Conservation (phyloP, 2,888 invertebrate species). For the Thymelicus acteon region DNA sequence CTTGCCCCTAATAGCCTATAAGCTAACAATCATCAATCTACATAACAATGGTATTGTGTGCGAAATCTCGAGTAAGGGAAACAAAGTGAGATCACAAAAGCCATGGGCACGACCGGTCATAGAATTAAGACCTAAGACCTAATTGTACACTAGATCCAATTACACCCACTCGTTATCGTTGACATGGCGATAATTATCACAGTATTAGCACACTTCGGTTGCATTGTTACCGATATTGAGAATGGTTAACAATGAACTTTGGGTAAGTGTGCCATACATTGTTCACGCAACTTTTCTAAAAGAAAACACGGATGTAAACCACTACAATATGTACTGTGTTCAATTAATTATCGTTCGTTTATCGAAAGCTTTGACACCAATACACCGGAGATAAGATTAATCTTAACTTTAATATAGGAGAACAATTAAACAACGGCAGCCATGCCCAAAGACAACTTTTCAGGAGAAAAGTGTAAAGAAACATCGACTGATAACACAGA, state of each 20-base stretch:
- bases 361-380: neutral
- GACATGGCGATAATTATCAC: conserved; percentile 33
- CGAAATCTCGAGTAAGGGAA: conserved; percentile 29
- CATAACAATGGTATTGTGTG: conserved; percentile 31
- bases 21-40: conserved; percentile 28
- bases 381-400: neutral
- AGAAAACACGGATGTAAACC: conserved; percentile 23
- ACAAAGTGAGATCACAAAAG: conserved; percentile 35
- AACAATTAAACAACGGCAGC: no score
- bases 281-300: conserved; percentile 26
- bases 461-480: no score
- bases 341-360: neutral
- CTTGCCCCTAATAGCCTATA: conserved; percentile 34
- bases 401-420: no score
- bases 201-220: conserved; percentile 26
- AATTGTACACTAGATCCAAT: conserved; percentile 40
- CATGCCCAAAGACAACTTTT: no score
- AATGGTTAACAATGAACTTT: conserved; percentile 31
- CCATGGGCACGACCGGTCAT: conserved; percentile 35
- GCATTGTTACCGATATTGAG: conserved; percentile 31
- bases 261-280: conserved; percentile 13
- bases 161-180: conserved; percentile 36
- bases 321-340: neutral
- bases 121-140: conserved; percentile 37
- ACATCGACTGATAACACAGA: no score